These are phyloP conservation scores for Neodiprion pinetum DNA, from an alignment of 1,140 invertebrate genomes.

Conservation along the genomic window DNA sequence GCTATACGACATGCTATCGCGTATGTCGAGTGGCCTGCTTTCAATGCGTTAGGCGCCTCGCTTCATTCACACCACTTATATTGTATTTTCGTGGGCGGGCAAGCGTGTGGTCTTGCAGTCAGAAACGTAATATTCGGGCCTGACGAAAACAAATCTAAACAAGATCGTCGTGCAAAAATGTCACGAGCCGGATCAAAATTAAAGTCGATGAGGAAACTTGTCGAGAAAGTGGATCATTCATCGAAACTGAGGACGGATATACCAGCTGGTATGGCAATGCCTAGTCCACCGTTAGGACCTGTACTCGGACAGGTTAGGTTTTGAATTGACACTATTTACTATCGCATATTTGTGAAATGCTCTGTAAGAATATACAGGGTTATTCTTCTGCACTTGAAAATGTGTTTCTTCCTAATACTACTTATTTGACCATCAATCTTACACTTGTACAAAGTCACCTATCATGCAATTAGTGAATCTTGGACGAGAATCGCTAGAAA, in stretches of 20 bases:
- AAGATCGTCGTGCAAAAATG: conserved; percentile 62
- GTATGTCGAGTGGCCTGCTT: too few species aligned
- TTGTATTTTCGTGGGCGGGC: background rate
- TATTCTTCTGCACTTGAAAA: conserved; percentile 24
- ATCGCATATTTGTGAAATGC: background rate
- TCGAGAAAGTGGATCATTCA: conserved; percentile 77
- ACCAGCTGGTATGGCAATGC: conserved; percentile 84
- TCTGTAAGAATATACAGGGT: background rate
- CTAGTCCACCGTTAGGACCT: conserved; percentile 90
- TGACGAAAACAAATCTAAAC: too few species aligned
- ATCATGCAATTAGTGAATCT: background rate
- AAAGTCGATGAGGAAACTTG: conserved; percentile 72
- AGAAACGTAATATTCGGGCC: too few species aligned
- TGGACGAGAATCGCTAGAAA: background rate
- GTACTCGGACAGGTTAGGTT: conserved; percentile 84
- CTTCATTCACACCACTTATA: too few species aligned
- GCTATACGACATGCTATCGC: too few species aligned
- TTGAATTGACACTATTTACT: background rate
- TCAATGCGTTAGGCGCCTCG: too few species aligned
- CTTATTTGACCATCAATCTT: background rate
- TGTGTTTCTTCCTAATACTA: background rate
- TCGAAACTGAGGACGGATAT: conserved; percentile 79
- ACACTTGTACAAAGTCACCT: background rate
- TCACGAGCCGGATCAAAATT: conserved; percentile 73
- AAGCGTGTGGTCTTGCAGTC: too few species aligned